phyloP scores from a whole-genome alignment of 2,888 invertebrate genomes.

The Horisme vitalbata region DNA sequence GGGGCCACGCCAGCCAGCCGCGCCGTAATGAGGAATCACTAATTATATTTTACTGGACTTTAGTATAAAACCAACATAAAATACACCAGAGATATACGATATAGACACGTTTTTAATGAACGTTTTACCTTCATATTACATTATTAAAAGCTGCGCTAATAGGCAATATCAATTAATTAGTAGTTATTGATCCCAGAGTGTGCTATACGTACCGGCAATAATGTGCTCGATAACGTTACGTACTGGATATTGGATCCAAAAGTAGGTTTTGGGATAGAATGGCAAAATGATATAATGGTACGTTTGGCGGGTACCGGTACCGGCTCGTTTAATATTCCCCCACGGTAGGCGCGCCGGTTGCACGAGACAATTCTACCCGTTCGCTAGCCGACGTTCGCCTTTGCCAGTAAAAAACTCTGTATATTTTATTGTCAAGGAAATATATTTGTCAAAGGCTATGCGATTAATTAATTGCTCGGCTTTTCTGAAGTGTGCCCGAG shows the following conservation, averaged over 20 bases:
- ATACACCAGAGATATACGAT: slow-evolving; percentile 51
- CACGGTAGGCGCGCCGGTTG: slow-evolving; percentile 69
- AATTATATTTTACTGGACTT: slow-evolving; percentile 82
- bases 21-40: slow-evolving; percentile 81
- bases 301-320: slow-evolving; percentile 47
- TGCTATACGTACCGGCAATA: slow-evolving; percentile 4
- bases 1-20: slow-evolving; percentile 66
- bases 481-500: slow-evolving; percentile 54
- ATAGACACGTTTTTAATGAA: slow-evolving; percentile 39
- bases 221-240: slow-evolving; percentile 26
- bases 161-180: slow-evolving; percentile 28
- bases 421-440: slow-evolving; percentile 79
- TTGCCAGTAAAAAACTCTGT: slow-evolving; percentile 70
- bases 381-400: slow-evolving; percentile 56
- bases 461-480: slow-evolving; percentile 72
- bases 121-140: slow-evolving; percentile 27
- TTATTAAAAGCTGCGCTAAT: slow-evolving; percentile 30
- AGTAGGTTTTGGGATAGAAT: slow-evolving; percentile 47
- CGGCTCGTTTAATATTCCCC: slow-evolving; percentile 75
- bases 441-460: slow-evolving; percentile 74
- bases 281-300: slow-evolving; percentile 64
- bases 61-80: slow-evolving; percentile 68
- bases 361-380: slow-evolving; percentile 72
- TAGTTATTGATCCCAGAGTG: slow-evolving; percentile 21
- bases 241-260: slow-evolving; percentile 43